phyloP scores from a whole-genome alignment of 2,797 vertebrate genomes.

The Iguana delicatissima region DNA sequence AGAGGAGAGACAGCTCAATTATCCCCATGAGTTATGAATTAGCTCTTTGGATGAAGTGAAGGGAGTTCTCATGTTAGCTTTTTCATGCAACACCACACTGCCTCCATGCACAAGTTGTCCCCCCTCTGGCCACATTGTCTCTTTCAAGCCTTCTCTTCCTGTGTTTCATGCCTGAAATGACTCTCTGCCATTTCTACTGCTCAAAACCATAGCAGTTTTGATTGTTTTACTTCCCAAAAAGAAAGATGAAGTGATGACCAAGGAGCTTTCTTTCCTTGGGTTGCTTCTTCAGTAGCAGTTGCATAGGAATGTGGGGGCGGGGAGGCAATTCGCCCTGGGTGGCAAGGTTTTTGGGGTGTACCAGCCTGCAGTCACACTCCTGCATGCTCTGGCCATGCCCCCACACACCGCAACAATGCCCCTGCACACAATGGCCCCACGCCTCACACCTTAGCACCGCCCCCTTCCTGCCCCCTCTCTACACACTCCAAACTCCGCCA shows the following conservation, averaged over 20 bases:
- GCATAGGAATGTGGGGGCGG: no score
- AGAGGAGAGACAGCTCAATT: conserved; percentile 17
- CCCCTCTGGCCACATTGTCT: not conserved
- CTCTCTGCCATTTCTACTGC: not conserved
- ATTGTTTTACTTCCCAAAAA: not conserved
- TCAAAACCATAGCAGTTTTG: not conserved
- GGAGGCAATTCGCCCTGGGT: no score
- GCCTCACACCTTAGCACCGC: no score
- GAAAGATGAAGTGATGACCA: not conserved
- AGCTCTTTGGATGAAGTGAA: not conserved
- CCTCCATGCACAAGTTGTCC: not conserved
- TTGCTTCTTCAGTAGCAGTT: no score
- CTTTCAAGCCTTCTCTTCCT: not conserved
- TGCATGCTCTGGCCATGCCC: no score
- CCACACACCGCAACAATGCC: no score
- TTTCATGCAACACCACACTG: not conserved
- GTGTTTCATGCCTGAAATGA: not conserved
- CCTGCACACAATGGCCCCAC: no score
- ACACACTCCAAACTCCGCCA: no score
- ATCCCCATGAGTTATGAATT: not conserved
- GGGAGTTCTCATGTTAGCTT: not conserved
- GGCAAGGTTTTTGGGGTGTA: no score
- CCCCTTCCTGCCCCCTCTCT: no score
- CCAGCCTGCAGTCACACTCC: no score
- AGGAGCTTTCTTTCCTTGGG: not conserved